Conservation (phyloP, 2,113 vertebrate genomes). For the Galeopterus variegatus region DNA sequence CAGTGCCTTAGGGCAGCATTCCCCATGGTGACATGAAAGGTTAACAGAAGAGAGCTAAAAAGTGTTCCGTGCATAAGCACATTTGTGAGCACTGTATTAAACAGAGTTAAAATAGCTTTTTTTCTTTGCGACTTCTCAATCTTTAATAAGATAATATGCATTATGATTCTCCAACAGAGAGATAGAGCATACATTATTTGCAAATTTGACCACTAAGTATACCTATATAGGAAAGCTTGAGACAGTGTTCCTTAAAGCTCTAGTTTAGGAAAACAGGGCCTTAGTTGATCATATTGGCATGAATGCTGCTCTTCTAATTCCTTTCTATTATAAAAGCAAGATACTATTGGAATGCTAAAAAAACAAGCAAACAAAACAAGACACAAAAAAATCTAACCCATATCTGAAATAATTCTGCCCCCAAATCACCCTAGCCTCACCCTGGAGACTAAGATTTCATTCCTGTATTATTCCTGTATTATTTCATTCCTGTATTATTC, state of each 20-base stretch:
- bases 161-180: not conserved
- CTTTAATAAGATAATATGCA: not conserved
- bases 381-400: no score
- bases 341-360: slow-evolving; percentile 9
- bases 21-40: not conserved
- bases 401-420: not conserved
- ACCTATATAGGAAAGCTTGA: not conserved
- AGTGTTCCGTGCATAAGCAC: not conserved
- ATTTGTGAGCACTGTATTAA: not conserved
- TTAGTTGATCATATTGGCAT: not conserved
- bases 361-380: not conserved
- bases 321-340: slow-evolving; percentile 45
- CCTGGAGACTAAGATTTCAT: not conserved
- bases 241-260: not conserved
- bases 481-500: not conserved
- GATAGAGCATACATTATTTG: not conserved
- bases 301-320: not conserved
- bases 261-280: slow-evolving; percentile 41
- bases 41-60: not conserved
- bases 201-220: not conserved
- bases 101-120: not conserved
- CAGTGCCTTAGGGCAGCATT: not conserved
- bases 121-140: not conserved
- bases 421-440: not conserved
- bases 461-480: not conserved